Evolutionary conservation across 2,113 vertebrate genomes (phyloP).

Genomic region (Equus quagga): DNA sequence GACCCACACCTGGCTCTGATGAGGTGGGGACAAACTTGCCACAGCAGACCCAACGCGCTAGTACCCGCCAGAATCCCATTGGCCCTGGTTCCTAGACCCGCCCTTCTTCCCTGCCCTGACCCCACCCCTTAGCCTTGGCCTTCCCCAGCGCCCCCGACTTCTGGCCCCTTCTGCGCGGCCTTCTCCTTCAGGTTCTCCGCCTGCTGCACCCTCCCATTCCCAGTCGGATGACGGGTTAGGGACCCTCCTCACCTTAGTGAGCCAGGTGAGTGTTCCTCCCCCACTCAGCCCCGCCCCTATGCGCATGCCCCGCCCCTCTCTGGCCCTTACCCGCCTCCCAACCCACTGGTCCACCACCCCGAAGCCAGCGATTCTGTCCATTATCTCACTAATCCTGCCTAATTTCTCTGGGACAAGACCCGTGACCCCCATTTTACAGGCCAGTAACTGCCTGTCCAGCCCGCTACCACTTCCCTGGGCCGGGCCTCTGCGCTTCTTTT

Average conservation of each 20-base stretch:
- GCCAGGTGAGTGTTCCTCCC: slow-evolving; percentile 80
- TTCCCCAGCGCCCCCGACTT: neutral
- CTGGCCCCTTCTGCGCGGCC: slow-evolving; percentile 72
- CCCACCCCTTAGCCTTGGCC: neutral
- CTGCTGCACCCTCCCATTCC: slow-evolving; percentile 88
- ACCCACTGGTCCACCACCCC: neutral
- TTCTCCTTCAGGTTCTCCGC: slow-evolving; percentile 87
- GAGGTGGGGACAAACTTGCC: fast-evolving
- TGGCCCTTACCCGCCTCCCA: neutral
- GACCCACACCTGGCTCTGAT: neutral
- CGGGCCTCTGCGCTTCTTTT: too few species aligned
- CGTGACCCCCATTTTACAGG: neutral
- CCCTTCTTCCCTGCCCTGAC: neutral
- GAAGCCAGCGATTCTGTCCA: neutral
- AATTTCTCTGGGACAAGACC: neutral
- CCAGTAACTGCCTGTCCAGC: neutral
- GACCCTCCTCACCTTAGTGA: slow-evolving; percentile 87
- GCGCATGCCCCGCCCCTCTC: neutral
- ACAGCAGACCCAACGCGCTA: fast-evolving
- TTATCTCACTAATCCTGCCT: neutral
- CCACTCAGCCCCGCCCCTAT: neutral
- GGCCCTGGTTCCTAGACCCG: neutral
- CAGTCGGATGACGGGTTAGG: slow-evolving; percentile 89
- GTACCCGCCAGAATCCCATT: neutral
- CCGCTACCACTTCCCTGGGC: neutral